Evolutionary conservation across 2,797 vertebrate species (phyloP), one percentile per base, ranked within the genome.

Genomic region (Calcarius lapponicus): DNA sequence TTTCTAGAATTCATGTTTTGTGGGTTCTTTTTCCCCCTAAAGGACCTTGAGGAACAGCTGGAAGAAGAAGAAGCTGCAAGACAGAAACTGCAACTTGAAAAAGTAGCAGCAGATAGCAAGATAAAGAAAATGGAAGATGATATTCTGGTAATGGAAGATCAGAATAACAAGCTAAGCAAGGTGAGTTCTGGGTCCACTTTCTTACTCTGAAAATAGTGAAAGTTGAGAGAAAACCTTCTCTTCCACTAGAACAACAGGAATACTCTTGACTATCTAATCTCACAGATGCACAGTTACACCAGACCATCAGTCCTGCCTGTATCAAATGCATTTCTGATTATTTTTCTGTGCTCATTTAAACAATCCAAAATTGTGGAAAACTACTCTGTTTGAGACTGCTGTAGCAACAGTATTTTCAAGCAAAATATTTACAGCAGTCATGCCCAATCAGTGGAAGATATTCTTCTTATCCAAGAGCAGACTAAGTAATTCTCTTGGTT

Each of bases 111-210:
- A 10, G 99, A 99, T 45, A 98, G 99, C 70, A 99, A 99, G 96
- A 98, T 99, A 96, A 99, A 99, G 97, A 99, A 99, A 98, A 98
- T 99, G 96, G 99, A 99, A 80, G 99, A 99, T 15, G 99, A 99
- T 83, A 96, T 99, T 91, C 97, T 99, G 65, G 97, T 99, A 86
- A 99, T 99, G 98, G 99, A 99, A 31, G 99, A 99, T 88, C 99
- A 99, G 36, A 99, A 99, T 97, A 99, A 98, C 96, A 99, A 99
- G 80, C 97, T 99, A 91, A 98, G 97, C 19, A 99, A 99, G 97
- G 99, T 99, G 82, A 96, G 93, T 14, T 61, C n/a, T 73, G 60
- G 36, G 9, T 24, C 47, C 5, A 24, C 32, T 60, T 54, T 13
- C 34, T 72, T 48, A 25, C 4, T 31, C 32, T 31, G 36, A 65